Evolutionary conservation across 2,888 invertebrate species (phyloP).

Genomic region (Ochropleura plecta): DNA sequence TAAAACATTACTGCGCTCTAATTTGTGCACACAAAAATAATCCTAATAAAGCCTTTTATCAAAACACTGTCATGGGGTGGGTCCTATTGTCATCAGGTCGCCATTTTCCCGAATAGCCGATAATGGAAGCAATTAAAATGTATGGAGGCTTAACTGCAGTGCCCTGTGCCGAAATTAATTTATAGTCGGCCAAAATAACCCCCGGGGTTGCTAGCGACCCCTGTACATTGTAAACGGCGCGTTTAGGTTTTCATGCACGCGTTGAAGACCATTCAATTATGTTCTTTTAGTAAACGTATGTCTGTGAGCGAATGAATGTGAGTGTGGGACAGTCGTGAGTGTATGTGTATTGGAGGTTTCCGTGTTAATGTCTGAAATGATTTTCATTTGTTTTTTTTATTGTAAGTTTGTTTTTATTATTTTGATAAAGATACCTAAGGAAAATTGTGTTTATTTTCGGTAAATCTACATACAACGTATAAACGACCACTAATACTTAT

Average conservation of each 20-base stretch:
- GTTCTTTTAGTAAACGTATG: conserved; percentile 39
- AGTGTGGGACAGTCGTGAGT: conserved; percentile 29
- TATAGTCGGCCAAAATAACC: conserved; percentile 88
- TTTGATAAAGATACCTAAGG: neutral
- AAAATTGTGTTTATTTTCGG: neutral
- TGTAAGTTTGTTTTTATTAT: neutral
- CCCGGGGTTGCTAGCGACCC: conserved; percentile 72
- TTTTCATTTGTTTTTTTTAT: conserved; percentile 15
- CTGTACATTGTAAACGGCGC: conserved; percentile 76
- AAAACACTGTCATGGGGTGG: conserved; percentile 72
- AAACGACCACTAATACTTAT: too few species aligned
- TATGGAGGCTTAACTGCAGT: conserved; percentile 90
- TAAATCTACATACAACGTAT: too few species aligned
- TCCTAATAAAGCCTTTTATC: conserved; percentile 77
- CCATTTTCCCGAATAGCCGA: conserved; percentile 87
- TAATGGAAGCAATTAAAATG: conserved; percentile 90
- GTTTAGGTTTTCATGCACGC: conserved; percentile 74
- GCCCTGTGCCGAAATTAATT: conserved; percentile 89
- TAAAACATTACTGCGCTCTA: conserved; percentile 27
- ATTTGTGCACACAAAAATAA: conserved; percentile 69
- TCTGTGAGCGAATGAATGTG: conserved; percentile 8
- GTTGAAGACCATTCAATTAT: conserved; percentile 58
- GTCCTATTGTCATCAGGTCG: conserved; percentile 84
- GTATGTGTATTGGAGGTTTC: neutral
- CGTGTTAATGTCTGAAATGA: conserved; percentile 14